Percentiles rank a stretch among this genome's conserved stretches.
These are phyloP conservation scores for Litoditis marina DNA, from an alignment of 2,888 invertebrate genomes.

Conservation along the genomic window DNA sequence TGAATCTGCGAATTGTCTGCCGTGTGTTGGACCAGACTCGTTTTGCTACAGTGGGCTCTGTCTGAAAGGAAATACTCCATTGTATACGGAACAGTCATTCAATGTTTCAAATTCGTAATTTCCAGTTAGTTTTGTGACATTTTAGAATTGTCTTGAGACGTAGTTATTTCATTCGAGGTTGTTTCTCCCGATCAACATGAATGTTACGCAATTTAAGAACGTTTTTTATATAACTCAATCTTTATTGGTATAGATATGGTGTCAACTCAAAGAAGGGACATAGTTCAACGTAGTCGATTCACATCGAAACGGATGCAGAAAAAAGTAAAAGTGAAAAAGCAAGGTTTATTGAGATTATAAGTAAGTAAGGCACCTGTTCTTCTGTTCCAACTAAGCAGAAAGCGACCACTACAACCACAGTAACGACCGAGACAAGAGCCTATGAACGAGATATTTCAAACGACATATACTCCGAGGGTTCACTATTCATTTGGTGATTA, in stretches of 20 bases:
- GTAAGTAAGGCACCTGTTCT: constrained; percentile 39
- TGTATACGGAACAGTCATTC: too few relatives aligned
- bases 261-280: not conserved
- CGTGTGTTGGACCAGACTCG: constrained; percentile 57
- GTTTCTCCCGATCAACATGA: too few relatives aligned
- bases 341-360: constrained; percentile 2
- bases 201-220: too few relatives aligned
- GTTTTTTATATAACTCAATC: too few relatives aligned
- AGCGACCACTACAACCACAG: constrained; percentile 49
- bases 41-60: constrained; percentile 57
- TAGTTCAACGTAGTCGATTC: not conserved
- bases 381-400: constrained; percentile 57
- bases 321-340: not conserved
- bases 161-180: too few relatives aligned
- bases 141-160: too few relatives aligned
- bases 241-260: too few relatives aligned
- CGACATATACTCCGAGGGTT: too few relatives aligned
- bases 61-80: constrained; percentile 36
- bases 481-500: too few relatives aligned
- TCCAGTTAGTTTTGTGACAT: too few relatives aligned
- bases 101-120: too few relatives aligned
- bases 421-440: constrained; percentile 50
- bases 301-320: not conserved
- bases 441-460: constrained; percentile 7
- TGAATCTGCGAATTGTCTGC: constrained; percentile 53